Conservation (phyloP, 2,113 vertebrate genomes). For the Oncorhynchus keta region DNA sequence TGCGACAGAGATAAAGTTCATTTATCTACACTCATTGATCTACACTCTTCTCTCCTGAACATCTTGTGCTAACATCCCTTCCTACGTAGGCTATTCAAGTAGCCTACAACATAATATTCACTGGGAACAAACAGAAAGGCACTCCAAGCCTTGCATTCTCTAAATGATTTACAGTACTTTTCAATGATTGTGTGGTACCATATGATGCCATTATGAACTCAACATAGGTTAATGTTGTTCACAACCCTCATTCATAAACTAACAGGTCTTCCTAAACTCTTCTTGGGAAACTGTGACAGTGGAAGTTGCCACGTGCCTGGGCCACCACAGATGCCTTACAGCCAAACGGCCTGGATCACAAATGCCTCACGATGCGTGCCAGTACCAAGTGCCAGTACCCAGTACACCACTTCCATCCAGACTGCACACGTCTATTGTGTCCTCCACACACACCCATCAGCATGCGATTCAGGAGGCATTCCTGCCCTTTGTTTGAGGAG, state of each 20-base stretch:
- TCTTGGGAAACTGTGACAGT: no score
- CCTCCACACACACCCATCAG: conserved; percentile 21
- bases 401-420: conserved; percentile 53
- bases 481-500: conserved; percentile 90
- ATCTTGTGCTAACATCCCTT: background rate
- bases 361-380: conserved; percentile 55
- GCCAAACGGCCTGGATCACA: background rate
- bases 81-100: background rate
- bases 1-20: background rate
- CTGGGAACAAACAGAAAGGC: no score
- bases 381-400: conserved; percentile 22
- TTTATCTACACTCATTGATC: conserved; percentile 25
- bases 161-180: no score
- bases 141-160: no score
- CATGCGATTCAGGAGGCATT: conserved; percentile 68
- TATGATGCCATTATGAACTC: background rate
- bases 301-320: no score
- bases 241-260: no score
- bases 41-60: conserved; percentile 3
- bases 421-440: conserved; percentile 61
- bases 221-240: no score
- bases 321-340: no score
- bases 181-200: no score
- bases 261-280: no score
- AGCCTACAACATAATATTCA: no score